phyloP scores from a whole-genome alignment of 1,140 invertebrate species.

The Drosophila virilis region DNA sequence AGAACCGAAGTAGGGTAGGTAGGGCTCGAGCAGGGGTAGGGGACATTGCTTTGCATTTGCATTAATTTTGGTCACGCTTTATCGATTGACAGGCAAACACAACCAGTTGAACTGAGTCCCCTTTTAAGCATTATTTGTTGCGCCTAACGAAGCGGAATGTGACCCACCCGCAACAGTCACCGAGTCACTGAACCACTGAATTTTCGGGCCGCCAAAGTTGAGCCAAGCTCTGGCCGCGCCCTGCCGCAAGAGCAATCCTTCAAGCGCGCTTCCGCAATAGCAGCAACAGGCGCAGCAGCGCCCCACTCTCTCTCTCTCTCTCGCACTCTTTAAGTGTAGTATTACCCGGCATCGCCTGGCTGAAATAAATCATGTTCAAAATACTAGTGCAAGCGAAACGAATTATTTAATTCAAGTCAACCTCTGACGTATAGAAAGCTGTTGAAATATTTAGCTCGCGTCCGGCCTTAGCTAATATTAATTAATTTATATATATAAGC shows the following conservation, averaged over 20 bases:
- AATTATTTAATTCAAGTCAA: too few species aligned
- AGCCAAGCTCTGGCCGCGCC: conserved; percentile 7
- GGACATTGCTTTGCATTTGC: conserved; percentile 38
- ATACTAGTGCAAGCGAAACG: too few species aligned
- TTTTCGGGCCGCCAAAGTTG: background rate
- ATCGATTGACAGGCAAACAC: conserved; percentile 56
- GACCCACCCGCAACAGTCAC: conserved; percentile 34
- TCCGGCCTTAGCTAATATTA: too few species aligned
- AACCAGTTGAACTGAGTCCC: conserved; percentile 5
- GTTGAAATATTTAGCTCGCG: too few species aligned
- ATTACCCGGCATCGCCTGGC: too few species aligned
- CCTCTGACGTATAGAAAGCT: too few species aligned
- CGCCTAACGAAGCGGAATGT: conserved; percentile 73
- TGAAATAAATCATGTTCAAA: too few species aligned
- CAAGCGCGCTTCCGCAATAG: conserved; percentile 71
- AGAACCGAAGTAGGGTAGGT: background rate
- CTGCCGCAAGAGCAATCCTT: conserved; percentile 52
- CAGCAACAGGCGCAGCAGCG: conserved; percentile 46
- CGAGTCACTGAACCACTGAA: conserved; percentile 1
- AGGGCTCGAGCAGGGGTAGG: background rate
- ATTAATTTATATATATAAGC: too few species aligned
- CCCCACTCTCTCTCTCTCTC: too few species aligned
- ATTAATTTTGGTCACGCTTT: conserved; percentile 75
- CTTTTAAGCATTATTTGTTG: conserved; percentile 63
- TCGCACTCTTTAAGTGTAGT: too few species aligned